Percentiles rank a stretch among this genome's conserved stretches.
These are phyloP conservation scores for Paradoxurus hermaphroditus DNA, from an alignment of 2,113 vertebrate species.

Conservation along the genomic window DNA sequence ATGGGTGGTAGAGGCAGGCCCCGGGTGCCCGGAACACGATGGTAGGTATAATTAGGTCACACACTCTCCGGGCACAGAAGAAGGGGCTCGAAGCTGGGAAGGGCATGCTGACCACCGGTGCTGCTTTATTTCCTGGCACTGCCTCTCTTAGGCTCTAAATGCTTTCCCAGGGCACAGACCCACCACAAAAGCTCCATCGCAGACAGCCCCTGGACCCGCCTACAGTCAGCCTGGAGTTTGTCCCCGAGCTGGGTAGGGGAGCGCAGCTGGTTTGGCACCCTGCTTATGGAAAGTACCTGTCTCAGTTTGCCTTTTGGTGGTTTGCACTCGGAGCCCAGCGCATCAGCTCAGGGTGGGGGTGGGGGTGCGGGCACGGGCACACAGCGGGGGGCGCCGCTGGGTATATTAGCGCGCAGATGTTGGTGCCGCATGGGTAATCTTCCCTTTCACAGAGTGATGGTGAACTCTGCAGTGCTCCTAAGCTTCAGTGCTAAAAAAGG, in stretches of 20 bases:
- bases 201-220: not conserved
- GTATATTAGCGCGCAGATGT: not conserved
- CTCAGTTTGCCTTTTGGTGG: not conserved
- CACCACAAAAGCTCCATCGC: not conserved
- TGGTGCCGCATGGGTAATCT: not conserved
- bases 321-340: not conserved
- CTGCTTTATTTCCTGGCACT: not conserved
- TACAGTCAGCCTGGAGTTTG: not conserved
- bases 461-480: not conserved
- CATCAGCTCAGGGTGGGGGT: not conserved
- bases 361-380: not conserved
- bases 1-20: not conserved
- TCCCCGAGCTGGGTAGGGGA: not conserved
- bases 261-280: not conserved
- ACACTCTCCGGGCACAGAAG: not conserved
- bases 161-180: not conserved
- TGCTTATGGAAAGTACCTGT: not conserved
- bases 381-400: not conserved
- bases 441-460: not conserved
- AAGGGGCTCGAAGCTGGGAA: too few relatives aligned
- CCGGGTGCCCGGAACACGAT: fast-evolving
- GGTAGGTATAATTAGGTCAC: not conserved
- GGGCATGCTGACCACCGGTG: not conserved
- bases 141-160: not conserved
- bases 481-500: not conserved